Base-by-base conservation (phyloP, 2,888 invertebrate genomes). In the Carpatolechia fugitivella region DNA sequence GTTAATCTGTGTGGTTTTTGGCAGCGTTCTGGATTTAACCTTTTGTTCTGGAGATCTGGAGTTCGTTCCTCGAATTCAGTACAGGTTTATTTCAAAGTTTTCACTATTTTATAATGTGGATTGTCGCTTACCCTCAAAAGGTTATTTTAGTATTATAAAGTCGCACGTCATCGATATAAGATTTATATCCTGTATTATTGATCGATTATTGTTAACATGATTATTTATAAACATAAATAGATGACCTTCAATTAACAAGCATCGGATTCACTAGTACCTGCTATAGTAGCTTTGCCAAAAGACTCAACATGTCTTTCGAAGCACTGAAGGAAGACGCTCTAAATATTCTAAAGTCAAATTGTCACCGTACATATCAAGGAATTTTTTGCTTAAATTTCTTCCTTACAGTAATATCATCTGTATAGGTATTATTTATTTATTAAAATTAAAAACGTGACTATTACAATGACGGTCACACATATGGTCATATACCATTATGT, bases 1-100 rank as follows among this genome's bases (percentile, higher is more conserved):
- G n/a, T 47, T 60, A 63, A 18, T 40, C 18, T 41, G 76, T 79
- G 73, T 68, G 69, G 78, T 68, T 74, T 66, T 73, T 77, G 76
- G 79, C 71, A 69, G 14, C 33, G 14, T 52, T 52, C 38, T 57
- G 44, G 41, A 31, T 56, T 49, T 61, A 35, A 50, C 53, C 59
- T 60, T 60, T 64, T 62, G 58, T 60, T 59, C 47, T 40, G 57
- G 58, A 54, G 20, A 14, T 46, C 47, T 35, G 57, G 58, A 54
- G 20, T 24, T 46, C 24, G 41, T 56, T 33, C 51, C 35, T 14
- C 35, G 50, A 54, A 35, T 41, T 48, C 29, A 54, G 56, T 57
- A 57, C 50, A 11, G 53, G 52, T 40, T 51, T 41, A 5, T 8
- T 52, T 51, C 38, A 24, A 30, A 41, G 31, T 16, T 48, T 41